Evolutionary conservation across 2,113 vertebrate genomes (phyloP).

Genomic region (Zeus faber): DNA sequence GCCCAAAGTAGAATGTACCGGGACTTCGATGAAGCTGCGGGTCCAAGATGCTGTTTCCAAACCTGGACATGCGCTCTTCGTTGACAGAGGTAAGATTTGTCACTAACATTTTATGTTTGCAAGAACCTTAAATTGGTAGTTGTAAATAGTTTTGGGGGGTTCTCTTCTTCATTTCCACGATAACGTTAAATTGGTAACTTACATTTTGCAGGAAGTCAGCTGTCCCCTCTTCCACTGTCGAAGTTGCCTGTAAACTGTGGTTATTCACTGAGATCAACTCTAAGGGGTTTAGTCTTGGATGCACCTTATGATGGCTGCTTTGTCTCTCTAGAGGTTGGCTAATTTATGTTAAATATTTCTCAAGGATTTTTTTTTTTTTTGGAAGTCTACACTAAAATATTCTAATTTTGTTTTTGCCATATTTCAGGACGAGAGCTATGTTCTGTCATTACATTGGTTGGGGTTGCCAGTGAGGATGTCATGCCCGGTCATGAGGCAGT

Average conservation of each 20-base stretch:
- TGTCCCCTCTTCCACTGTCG: conserved; percentile 61
- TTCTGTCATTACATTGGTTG: conserved; percentile 61
- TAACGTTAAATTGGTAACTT: neutral
- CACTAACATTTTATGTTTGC: neutral
- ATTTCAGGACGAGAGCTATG: conserved; percentile 49
- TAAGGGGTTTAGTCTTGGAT: conserved; percentile 41
- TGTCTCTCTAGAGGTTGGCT: conserved; percentile 53
- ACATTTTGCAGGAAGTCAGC: conserved; percentile 33
- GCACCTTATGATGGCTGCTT: conserved; percentile 73
- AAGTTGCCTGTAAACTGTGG: conserved; percentile 68
- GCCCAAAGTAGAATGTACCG: conserved; percentile 68
- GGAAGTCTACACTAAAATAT: neutral
- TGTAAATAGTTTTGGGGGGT: no score
- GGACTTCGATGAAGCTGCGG: conserved; percentile 62
- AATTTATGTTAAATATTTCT: no score
- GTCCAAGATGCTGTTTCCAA: conserved; percentile 38
- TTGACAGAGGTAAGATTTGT: conserved; percentile 53
- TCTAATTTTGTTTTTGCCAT: no score
- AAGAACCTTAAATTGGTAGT: neutral
- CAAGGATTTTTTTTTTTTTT: no score
- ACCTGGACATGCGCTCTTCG: conserved; percentile 43
- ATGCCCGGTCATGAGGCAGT: conserved; percentile 46
- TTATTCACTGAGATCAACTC: conserved; percentile 49
- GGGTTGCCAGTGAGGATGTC: conserved; percentile 65
- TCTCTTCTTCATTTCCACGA: no score